Evolutionary conservation across 2,797 vertebrate genomes (phyloP).

Genomic region (Phrynocephalus guinanensis): DNA sequence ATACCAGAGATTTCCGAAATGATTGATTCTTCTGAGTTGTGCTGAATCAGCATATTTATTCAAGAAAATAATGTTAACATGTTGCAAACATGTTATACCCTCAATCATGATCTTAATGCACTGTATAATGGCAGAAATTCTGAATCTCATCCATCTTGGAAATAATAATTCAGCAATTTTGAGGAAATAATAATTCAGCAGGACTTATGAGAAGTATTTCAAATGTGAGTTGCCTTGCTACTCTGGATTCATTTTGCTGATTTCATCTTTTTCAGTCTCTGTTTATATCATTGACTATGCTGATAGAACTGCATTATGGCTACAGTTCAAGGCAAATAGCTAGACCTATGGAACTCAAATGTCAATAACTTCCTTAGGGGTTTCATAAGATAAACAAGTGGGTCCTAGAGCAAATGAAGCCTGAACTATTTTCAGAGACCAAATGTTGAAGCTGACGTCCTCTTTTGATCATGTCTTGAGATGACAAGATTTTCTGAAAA

Average conservation of each 20-base stretch:
- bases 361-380: background rate
- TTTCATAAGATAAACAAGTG: too few relatives aligned
- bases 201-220: background rate
- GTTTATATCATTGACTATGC: background rate
- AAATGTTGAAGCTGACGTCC: too few relatives aligned
- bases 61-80: background rate
- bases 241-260: background rate
- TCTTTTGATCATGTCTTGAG: too few relatives aligned
- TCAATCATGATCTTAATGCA: background rate
- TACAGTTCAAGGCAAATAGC: background rate
- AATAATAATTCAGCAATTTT: conserved; percentile 5
- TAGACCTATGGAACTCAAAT: background rate
- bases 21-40: background rate
- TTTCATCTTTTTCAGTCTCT: background rate
- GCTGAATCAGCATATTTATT: background rate
- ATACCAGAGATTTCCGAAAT: conserved; percentile 6
- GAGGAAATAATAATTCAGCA: conserved; percentile 4
- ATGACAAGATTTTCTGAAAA: too few relatives aligned
- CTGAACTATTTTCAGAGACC: too few relatives aligned
- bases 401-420: too few relatives aligned
- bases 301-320: background rate
- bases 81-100: background rate
- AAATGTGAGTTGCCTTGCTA: background rate
- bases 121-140: background rate
- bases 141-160: background rate